Evolutionary conservation across 2,113 vertebrate species (phyloP).

Genomic region (Dasypus novemcinctus): DNA sequence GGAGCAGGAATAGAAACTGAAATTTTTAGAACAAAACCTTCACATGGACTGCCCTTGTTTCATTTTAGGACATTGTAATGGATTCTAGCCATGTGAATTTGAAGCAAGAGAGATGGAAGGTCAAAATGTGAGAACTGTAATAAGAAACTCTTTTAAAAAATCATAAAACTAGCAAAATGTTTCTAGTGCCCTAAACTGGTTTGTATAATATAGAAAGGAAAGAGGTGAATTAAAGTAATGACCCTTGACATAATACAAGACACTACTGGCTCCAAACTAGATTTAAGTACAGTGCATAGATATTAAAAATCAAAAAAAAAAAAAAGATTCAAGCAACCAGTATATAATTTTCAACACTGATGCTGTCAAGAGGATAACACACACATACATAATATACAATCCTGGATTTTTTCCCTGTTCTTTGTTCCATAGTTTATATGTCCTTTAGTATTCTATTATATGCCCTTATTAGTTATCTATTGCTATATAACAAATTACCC

Average conservation of each 20-base stretch:
- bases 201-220: not conserved
- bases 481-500: not conserved
- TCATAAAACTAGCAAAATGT: not conserved
- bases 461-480: not conserved
- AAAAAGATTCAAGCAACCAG: not conserved
- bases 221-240: not conserved
- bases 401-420: not conserved
- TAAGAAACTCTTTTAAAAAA: not conserved
- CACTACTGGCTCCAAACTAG: not conserved
- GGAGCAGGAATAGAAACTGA: constrained; percentile 18
- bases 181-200: not conserved
- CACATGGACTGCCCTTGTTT: constrained; percentile 43
- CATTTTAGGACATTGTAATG: not conserved
- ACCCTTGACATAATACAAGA: not conserved
- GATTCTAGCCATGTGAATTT: not conserved
- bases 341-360: not conserved
- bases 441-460: not conserved
- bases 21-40: constrained; percentile 27
- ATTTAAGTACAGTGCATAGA: not conserved
- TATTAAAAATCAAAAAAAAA: no score
- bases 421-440: not conserved
- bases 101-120: not conserved
- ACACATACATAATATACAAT: not conserved
- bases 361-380: not conserved
- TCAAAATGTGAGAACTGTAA: not conserved